Evolutionary conservation across 2,113 vertebrate species (phyloP).

Genomic region (Tichodroma muraria): DNA sequence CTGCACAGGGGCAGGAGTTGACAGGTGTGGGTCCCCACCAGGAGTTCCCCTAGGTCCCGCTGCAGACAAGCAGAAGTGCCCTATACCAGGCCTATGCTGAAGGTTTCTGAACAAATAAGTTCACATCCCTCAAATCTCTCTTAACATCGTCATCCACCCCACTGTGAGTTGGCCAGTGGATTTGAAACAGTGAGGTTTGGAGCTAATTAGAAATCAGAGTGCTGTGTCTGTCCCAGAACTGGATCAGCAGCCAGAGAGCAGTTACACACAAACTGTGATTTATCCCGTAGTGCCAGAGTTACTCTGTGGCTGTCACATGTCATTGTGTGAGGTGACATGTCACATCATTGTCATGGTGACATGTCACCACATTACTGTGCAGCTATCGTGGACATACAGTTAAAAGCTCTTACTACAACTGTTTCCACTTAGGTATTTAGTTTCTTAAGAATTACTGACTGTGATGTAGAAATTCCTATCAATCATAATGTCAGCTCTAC

Average conservation of each 20-base stretch:
- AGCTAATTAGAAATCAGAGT: background rate
- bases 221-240: background rate
- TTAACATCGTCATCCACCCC: background rate
- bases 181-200: background rate
- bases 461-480: conserved; percentile 60
- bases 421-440: conserved; percentile 56
- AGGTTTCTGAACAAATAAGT: background rate
- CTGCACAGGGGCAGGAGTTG: background rate
- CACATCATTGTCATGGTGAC: conserved; percentile 55
- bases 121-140: background rate
- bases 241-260: background rate
- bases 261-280: background rate
- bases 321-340: conserved; percentile 39
- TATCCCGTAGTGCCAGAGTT: background rate
- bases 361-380: conserved; percentile 27
- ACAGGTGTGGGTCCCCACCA: background rate
- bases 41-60: background rate
- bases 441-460: conserved; percentile 57
- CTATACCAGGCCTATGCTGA: background rate
- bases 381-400: conserved; percentile 7
- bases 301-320: conserved; percentile 49
- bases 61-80: background rate
- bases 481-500: conserved; percentile 46
- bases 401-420: conserved; percentile 46
- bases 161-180: background rate